A percentile compares a stretch with the other conserved stretches of the same genome.
Evolutionary conservation across 2,797 vertebrate genomes (phyloP).

Genomic region (Pelodytes ibericus): DNA sequence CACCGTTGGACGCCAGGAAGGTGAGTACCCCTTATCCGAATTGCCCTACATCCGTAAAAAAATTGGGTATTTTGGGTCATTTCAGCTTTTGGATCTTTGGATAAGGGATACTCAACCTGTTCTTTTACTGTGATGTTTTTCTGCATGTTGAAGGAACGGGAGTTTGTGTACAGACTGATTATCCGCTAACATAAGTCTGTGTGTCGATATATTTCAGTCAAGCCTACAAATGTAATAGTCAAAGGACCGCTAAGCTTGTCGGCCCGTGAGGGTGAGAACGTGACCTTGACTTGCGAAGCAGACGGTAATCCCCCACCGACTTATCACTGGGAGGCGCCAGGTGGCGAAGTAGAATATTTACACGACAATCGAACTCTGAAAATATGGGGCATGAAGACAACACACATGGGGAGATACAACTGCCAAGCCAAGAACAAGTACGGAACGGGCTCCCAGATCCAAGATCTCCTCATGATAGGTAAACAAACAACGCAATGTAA

Average conservation of each 20-base stretch:
- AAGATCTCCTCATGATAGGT: slow-evolving; percentile 8
- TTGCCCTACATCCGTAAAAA: too few relatives aligned
- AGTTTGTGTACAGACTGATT: too few relatives aligned
- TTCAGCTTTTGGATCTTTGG: too few relatives aligned
- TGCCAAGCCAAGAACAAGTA: slow-evolving; percentile 26
- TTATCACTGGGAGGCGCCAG: slow-evolving; percentile 18
- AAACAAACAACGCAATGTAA: neutral
- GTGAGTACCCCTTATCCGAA: too few relatives aligned
- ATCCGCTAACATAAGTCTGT: too few relatives aligned
- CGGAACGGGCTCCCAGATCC: neutral
- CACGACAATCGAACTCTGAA: neutral
- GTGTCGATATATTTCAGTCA: slow-evolving; percentile 17
- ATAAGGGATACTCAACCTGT: too few relatives aligned
- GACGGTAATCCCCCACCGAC: neutral
- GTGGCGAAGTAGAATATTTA: neutral
- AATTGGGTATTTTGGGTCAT: too few relatives aligned
- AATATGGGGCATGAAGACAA: neutral
- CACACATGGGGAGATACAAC: slow-evolving; percentile 19
- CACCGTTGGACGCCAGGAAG: too few relatives aligned
- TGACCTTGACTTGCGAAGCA: slow-evolving; percentile 32
- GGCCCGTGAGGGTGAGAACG: neutral
- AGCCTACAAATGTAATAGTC: slow-evolving; percentile 6
- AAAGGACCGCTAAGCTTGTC: neutral
- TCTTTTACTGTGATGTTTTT: too few relatives aligned
- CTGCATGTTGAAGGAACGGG: too few relatives aligned